Base-by-base conservation (phyloP, 2,797 vertebrate species). In the Lepilemur ruficaudatus region DNA sequence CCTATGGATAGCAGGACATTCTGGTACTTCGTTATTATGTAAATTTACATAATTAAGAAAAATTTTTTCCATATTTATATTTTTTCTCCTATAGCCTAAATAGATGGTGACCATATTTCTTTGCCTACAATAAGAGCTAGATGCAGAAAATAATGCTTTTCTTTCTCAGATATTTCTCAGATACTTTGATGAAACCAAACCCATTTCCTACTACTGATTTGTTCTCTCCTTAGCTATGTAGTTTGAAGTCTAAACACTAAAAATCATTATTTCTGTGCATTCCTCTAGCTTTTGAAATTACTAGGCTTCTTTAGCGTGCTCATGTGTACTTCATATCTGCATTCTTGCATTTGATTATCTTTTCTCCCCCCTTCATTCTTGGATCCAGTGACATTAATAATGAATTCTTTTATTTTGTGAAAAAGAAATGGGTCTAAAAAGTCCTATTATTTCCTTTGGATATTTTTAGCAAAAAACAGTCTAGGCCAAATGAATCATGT, bases 391-490 rank as follows among this genome's bases (percentile, higher is more conserved):
- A 59, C 57, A 52, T 83, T 86, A 83, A 28, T 87, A 82, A 76
- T 67, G 30, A 91, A 35, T 59, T 43, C 1, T 41, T 41, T 41
- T 59, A 30, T 41, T 59, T 41, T 41, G 23, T 59, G 22, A 57
- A 48, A 23, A 52, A 59, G 43, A 41, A 61, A 30, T 50, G 69
- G 48, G 35, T 92, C 38, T 67, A 43, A 83, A 94, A 59, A 35
- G 17, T 67, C 6, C 70, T 82, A 5, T 76, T 81, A n/a, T 85
- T 85, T 82, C 72, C 61, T 84, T 63, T 41, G n/a, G 72, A 10
- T 93, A 43, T 78, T 88, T 95, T 90, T 87, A 85, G 65, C 57
- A 79, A 83, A 92, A 92, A 52, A 41, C 23, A 17, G 15, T 38
- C 25, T 78, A 61, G 48, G 72, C 22, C 41, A 28, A 46, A 5